Evolutionary conservation across 2,797 vertebrate species (phyloP), one percentile per base, ranked within the genome.

Genomic region (Scleropages formosus): DNA sequence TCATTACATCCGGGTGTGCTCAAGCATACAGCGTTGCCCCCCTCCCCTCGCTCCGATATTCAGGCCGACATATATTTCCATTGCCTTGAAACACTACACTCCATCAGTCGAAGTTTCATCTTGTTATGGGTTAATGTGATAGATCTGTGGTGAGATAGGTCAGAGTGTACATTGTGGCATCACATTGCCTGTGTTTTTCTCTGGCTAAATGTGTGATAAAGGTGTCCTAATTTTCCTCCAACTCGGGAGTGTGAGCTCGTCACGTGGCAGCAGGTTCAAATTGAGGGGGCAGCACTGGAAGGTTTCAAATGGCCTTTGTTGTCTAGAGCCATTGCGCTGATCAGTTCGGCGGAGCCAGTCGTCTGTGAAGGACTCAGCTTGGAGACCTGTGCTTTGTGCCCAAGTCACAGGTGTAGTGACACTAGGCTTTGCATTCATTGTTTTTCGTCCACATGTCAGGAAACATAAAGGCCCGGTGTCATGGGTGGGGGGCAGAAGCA

Each of bases 321-420:
- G 53, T 72, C 2, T 51, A 75, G 20, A 72, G 70, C 20, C 49
- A 53, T 53, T 12, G 59, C 27, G 20, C 78, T 31, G 51, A 46
- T 66, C 44, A 78, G 53, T 59, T 82, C 80, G 84, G 58, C 10
- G 60, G 16, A 74, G 74, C 78, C 74, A 1, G 77, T 86, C 84
- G 85, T 84, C 84, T 88, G 84, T 86, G 77, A 90, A 85, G 84
- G 81, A 82, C 84, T 80, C 70, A 81, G 78, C 69, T 22, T 12
- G 39, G 39, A 49, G 59, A 49, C 77, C 75, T 77, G 78, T 75
- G 77, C 61, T 86, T 85, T 87, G 87, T 86, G 70, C 62, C n/a
- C 72, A 80, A 47, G 72, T 81, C 6, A 15, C 79, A 84, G 77
- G 80, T 77, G 78, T 81, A 20, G 44, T 20, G 78, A 81, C 80